These are phyloP conservation scores for Dynastes grantii DNA, from an alignment of 2,888 invertebrate genomes.

Conservation along the genomic window DNA sequence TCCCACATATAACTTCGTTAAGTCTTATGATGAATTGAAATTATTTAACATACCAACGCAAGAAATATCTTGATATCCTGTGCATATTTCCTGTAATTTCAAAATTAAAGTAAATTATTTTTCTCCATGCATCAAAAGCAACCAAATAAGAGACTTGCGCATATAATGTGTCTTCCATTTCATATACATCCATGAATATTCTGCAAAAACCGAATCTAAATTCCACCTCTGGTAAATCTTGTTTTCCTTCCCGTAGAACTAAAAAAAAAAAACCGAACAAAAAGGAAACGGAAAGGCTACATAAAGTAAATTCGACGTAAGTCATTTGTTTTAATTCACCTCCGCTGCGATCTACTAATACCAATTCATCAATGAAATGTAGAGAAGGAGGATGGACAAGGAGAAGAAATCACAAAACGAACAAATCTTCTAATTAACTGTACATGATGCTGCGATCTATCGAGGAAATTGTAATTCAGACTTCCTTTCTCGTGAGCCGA, in stretches of 20 bases:
- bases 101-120: not conserved
- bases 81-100: conserved; percentile 12
- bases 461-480: conserved; percentile 47
- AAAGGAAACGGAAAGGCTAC: conserved; percentile 34
- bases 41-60: not conserved
- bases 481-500: conserved; percentile 16
- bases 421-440: conserved; percentile 40
- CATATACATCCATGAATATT: not conserved
- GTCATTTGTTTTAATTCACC: conserved; percentile 40
- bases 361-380: conserved; percentile 34
- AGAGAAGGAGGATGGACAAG: conserved; percentile 36
- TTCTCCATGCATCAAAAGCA: not conserved
- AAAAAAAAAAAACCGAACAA: conserved; percentile 5
- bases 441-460: conserved; percentile 38
- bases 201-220: conserved; percentile 6
- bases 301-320: conserved; percentile 29
- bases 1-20: no score
- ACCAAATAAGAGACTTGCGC: not conserved
- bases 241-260: conserved; percentile 31
- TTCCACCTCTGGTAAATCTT: conserved; percentile 11
- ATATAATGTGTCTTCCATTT: not conserved
- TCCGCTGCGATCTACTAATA: conserved; percentile 10
- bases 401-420: conserved; percentile 41
- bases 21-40: not conserved
- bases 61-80: conserved; percentile 9